Conservation (phyloP, 2,888 invertebrate genomes). For the Entomobrya proxima region DNA sequence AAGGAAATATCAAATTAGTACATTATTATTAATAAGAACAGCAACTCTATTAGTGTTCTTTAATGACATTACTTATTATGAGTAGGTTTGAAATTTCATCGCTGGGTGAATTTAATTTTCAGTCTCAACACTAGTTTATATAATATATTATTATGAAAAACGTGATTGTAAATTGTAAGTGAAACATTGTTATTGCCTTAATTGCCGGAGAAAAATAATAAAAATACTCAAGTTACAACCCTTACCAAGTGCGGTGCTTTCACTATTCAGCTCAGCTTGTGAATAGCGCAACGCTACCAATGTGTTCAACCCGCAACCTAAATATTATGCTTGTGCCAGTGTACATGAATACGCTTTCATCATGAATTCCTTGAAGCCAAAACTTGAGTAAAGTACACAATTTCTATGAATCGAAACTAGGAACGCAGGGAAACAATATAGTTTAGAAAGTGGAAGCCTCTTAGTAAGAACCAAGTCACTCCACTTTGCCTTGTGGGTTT, state of each 20-base stretch:
- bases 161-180: neutral
- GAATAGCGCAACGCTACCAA: neutral
- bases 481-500: neutral
- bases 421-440: neutral
- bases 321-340: neutral
- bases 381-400: conserved; percentile 21
- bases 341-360: conserved; percentile 10
- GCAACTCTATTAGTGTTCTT: neutral
- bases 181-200: neutral
- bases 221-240: neutral
- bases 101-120: too few species aligned
- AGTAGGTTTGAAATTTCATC: neutral
- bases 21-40: neutral
- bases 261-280: neutral
- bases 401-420: neutral
- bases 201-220: neutral
- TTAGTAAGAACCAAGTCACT: neutral
- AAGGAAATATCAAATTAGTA: conserved; percentile 30
- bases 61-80: neutral
- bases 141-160: neutral
- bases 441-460: neutral
- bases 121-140: too few species aligned
- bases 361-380: neutral
- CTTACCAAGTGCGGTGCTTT: neutral
- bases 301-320: neutral